Conservation (phyloP, 2,888 invertebrate species). For the Drosophila suboccidentalis region DNA sequence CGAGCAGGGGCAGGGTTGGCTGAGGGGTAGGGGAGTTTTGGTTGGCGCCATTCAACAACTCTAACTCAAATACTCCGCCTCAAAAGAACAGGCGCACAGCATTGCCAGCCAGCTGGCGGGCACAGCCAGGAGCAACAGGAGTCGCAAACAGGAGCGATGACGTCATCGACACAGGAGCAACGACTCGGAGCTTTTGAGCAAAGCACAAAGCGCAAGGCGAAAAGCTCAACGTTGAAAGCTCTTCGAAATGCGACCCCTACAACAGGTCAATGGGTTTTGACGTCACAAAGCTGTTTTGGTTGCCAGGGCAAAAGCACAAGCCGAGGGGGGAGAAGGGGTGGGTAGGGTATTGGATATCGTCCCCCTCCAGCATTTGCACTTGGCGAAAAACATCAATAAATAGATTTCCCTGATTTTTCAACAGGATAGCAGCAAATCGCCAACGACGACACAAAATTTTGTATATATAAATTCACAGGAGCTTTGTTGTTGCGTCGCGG, state of each 20-base stretch:
- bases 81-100: conserved; percentile 80
- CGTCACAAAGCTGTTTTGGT: conserved; percentile 40
- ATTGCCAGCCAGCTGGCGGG: conserved; percentile 19
- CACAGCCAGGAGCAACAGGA: conserved; percentile 63
- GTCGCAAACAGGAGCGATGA: conserved; percentile 71
- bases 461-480: not conserved
- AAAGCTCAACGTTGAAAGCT: conserved; percentile 33
- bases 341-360: too few relatives aligned
- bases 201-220: conserved; percentile 6
- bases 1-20: conserved; percentile 2
- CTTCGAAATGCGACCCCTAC: conserved; percentile 18
- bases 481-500: conserved; percentile 14
- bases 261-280: conserved; percentile 34
- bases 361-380: conserved; percentile 19
- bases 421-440: conserved; percentile 81
- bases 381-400: conserved; percentile 83
- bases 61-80: conserved; percentile 84
- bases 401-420: conserved; percentile 85
- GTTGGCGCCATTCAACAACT: conserved; percentile 75
- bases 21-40: conserved; percentile 22
- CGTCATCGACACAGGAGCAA: conserved; percentile 46
- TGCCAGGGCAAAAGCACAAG: not conserved
- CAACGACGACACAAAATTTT: conserved; percentile 30
- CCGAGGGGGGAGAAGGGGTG: not conserved
- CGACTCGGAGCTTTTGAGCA: not conserved